Evolutionary conservation across 1,140 invertebrate genomes (phyloP).

Genomic region (Leptinotarsa texana): DNA sequence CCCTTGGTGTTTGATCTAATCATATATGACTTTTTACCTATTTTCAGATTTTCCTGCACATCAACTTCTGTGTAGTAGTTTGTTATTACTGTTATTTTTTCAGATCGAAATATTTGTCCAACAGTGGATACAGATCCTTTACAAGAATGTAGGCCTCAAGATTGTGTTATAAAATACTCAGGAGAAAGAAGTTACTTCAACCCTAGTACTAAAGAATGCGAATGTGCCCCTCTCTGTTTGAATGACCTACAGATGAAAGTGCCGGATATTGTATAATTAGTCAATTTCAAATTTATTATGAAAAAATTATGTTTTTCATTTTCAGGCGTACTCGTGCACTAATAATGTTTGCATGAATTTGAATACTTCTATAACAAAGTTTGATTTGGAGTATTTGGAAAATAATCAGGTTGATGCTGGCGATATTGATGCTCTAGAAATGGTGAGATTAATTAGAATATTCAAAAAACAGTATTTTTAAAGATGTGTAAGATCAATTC

Average conservation of each 20-base stretch:
- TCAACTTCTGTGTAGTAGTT: too few species aligned
- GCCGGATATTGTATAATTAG: not conserved
- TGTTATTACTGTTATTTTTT: not conserved
- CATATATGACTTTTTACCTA: too few species aligned
- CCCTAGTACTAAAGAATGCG: conserved; percentile 29
- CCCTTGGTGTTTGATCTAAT: too few species aligned
- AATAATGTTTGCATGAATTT: conserved; percentile 37
- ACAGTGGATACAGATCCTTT: conserved; percentile 33
- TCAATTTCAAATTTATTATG: not conserved
- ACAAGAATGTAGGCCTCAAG: conserved; percentile 37
- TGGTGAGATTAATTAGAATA: not conserved
- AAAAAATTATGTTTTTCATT: not conserved
- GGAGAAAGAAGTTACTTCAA: conserved; percentile 35
- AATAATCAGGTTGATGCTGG: conserved; percentile 10
- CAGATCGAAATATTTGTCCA: conserved; percentile 24
- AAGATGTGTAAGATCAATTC: too few species aligned
- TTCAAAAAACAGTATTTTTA: too few species aligned
- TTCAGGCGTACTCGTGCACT: conserved; percentile 30
- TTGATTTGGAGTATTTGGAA: conserved; percentile 30
- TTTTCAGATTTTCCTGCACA: too few species aligned
- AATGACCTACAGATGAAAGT: conserved; percentile 21
- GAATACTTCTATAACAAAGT: conserved; percentile 24
- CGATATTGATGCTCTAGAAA: not conserved
- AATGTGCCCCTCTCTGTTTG: conserved; percentile 32
- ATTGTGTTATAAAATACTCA: conserved; percentile 40